Percentiles rank a stretch among this genome's conserved stretches.
Evolutionary conservation across 2,113 vertebrate genomes (phyloP).

Genomic region (Danio rerio): DNA sequence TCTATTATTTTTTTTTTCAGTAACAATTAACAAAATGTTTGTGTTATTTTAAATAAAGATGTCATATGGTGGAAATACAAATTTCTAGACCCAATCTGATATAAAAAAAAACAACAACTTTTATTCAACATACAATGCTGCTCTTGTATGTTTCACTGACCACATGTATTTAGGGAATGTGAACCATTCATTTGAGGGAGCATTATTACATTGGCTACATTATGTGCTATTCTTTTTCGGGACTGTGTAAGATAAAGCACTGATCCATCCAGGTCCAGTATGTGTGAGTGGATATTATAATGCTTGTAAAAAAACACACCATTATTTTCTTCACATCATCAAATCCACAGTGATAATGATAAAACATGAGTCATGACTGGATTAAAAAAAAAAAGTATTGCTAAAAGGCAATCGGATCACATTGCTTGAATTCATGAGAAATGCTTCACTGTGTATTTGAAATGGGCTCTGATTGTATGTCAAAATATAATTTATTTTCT

Average conservation of each 20-base stretch:
- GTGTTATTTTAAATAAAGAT: no score
- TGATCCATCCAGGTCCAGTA: constrained; percentile 1
- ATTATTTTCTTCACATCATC: not conserved
- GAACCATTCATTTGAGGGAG: not conserved
- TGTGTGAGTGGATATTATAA: not conserved
- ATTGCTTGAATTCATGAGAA: not conserved
- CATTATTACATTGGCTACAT: constrained; percentile 36
- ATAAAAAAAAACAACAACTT: constrained; percentile 49
- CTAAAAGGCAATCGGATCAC: constrained; percentile 8
- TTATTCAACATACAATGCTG: constrained; percentile 54
- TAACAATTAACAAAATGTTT: no score
- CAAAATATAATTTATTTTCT: constrained; percentile 30
- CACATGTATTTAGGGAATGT: constrained; percentile 44
- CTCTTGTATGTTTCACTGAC: constrained; percentile 43
- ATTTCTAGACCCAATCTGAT: not conserved
- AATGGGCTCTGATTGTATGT: constrained; percentile 16
- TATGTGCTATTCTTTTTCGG: not conserved
- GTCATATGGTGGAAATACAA: not conserved
- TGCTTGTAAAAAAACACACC: not conserved
- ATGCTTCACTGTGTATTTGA: constrained; percentile 38
- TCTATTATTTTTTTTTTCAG: no score
- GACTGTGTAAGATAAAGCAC: constrained; percentile 18
- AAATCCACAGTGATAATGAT: constrained; percentile 10
- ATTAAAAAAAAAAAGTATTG: constrained; percentile 16
- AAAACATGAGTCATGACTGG: constrained; percentile 6